Base-by-base conservation (phyloP, 2,888 invertebrate species). In the Chrysotoxum bicinctum region DNA sequence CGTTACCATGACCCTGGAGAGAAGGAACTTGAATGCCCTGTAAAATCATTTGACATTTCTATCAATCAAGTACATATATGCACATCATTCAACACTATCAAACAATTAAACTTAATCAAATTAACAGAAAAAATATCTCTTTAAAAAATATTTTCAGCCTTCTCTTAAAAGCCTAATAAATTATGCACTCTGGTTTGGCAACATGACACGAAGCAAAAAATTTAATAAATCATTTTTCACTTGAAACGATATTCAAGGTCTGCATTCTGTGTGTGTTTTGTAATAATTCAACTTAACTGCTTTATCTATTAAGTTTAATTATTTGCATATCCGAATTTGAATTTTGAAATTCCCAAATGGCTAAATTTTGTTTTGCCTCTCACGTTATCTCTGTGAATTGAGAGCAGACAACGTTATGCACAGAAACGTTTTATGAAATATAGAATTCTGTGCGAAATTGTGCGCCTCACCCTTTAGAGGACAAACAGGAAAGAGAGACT, bases 281-380 rank as follows among this genome's bases (percentile, higher is more conserved):
- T 45, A 26, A 64, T 64, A 64, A 64, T 64, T 64, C 62, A 64
- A 64, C 62, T 45, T 64, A 64, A 64, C 62, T 64, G 62, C 30
- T n/a, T 69, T 69, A 64, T 79, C 78, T 78, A 79, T 83, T 74
- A 78, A 69, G 74, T 69, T 77, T 52, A 60, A 69, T 45, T 64
- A 74, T 83, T 79, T 74, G 16, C 32, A 69, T 64, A 43, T 58
- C 66, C 60, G 75, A 84, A 80, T 76, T 75, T 76, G 84, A 80
- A 84, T 72, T 80, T 84, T 80, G 60, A 80, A 80, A 84, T 84
- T 80, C 84, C 84, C 84, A 60, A 84, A 84, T 80, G 84, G 54
- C 68, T 72, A 40, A 58, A 84, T 80, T 84, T 76, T 75, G 84
- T 84, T 45, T n/a, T 45, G 30, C 66, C 70, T 72, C 69, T 72